Percentiles rank a stretch among this genome's conserved stretches.
phyloP scores from a whole-genome alignment of 2,888 invertebrate genomes.

The Drosophila incognita region DNA sequence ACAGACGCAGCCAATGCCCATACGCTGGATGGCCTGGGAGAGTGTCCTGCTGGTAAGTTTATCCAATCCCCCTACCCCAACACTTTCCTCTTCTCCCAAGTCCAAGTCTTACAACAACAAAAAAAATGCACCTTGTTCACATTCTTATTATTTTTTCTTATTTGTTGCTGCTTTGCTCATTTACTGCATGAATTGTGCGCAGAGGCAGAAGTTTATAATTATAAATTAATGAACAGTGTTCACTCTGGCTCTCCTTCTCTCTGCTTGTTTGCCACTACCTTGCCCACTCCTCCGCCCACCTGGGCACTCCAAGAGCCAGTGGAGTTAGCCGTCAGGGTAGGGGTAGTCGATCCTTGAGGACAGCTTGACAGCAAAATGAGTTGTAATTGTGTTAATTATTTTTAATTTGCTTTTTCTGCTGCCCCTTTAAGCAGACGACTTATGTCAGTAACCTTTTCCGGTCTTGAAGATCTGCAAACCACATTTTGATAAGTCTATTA shows the following conservation, averaged over 20 bases:
- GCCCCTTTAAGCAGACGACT: conserved; percentile 58
- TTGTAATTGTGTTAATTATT: conserved; percentile 71
- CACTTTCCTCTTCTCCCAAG: no score
- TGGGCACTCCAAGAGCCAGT: conserved; percentile 12
- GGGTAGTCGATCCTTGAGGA: conserved; percentile 47
- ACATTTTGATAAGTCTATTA: conserved; percentile 31
- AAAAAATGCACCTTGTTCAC: conserved; percentile 19
- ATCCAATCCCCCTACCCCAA: neutral
- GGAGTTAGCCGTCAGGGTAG: conserved; percentile 4
- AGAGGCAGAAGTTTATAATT: conserved; percentile 72
- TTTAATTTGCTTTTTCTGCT: conserved; percentile 66
- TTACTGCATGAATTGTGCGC: conserved; percentile 52
- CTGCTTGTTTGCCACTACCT: conserved; percentile 6
- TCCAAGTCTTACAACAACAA: conserved; percentile 1
- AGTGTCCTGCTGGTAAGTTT: conserved; percentile 90
- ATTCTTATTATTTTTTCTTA: conserved; percentile 11
- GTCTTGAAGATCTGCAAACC: conserved; percentile 23
- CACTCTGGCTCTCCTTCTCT: conserved; percentile 12
- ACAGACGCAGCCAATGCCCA: conserved; percentile 88
- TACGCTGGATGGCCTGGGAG: conserved; percentile 96
- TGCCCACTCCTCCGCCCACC: neutral
- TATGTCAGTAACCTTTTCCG: conserved; percentile 64
- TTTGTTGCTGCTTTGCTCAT: conserved; percentile 31
- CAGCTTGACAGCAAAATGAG: conserved; percentile 65
- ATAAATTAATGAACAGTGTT: conserved; percentile 74